Base-by-base conservation (phyloP, 2,888 invertebrate genomes). In the Taphrorychus bicolor region DNA sequence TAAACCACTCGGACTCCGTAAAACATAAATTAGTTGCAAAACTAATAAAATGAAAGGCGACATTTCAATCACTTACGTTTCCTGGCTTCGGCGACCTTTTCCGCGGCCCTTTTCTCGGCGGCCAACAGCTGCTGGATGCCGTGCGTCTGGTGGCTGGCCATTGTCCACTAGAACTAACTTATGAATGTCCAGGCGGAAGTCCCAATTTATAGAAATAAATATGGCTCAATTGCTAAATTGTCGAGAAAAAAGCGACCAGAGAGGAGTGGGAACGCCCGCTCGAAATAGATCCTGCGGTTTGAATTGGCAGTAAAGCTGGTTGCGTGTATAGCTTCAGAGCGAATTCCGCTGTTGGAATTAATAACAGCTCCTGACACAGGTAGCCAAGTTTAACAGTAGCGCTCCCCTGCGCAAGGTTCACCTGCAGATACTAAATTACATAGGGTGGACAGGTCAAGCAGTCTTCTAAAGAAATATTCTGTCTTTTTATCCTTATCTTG, bases 101-200 rank as follows among this genome's bases (percentile, higher is more conserved):
- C 83, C 19, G 83, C 82, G 18, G 82, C 83, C 72, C 79, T 80
- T 75, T 83, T 83, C 74, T 83, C 82, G 23, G 82, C 83, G 51
- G 80, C 77, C 74, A 82, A 75, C 61, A 82, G 76, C 73, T 82
- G 83, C 73, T 82, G 83, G 71, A 83, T 83, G 63, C 83, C 83
- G 70, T 82, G 82, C 5, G 54, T 54, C 22, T 51, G 51, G 22
- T 51, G 51, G 21, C 51, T 51, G 51, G 51, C 51, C 51, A 51
- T 51, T 19, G 19, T 51, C n/a, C 45, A 14, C 32, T 32, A 16
- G 14, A 7, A 45, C 51, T 51, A 21, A 51, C 22, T 21, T 18
- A 7, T 45, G 45, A 2, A 9, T 7, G 32, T 32, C 32, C 32
- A 32, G 32, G 3, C 32, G 32, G 32, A 32, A 32, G 32, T 32